Base-by-base conservation (phyloP, 2,797 vertebrate species). In the Malurus leucopterus region DNA sequence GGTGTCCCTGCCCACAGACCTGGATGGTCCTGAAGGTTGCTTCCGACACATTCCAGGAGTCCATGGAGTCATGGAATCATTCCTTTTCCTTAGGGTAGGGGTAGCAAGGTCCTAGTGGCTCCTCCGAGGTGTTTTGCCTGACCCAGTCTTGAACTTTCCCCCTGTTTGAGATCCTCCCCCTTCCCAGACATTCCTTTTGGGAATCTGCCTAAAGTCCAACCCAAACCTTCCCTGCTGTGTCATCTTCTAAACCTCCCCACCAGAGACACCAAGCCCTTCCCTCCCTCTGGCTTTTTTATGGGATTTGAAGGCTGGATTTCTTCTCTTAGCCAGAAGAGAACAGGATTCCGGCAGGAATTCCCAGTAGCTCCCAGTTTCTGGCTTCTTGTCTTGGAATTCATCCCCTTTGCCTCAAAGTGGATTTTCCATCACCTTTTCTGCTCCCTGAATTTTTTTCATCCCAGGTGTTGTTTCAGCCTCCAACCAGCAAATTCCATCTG, bases 321-420 rank as follows among this genome's bases (percentile, higher is more conserved):
- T 29, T 22, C 46, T n/a, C 44, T 55, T 32, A 65, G 59, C 2
- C 4, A 84, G 40, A 77, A 90, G 63, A 11, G 40, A 27, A 3
- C 30, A 18, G 32, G 22, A 76, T 67, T 92, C 36, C 34, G 75
- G 43, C 40, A 55, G n/a, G 13, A n/a, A 75, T 84, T 58, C 24
- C 34, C 9, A 27, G 13, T 6, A 8, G 0, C 23, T 78, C 43
- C n/a, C 38, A 40, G 11, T 26, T 78, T 21, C 11, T 4, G 1
- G 3, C 8, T 86, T 3, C 30, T 72, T 20, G 2, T 18, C 27
- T 53, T 27, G 16, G 62, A 38, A 63, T 32, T n/a, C 19, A 10
- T 5, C 9, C 50, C 11, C 55, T 75, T 46, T 20, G 13, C 8
- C 27, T 27, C 30, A 54, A 3, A 61, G 15, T 24, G 38, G 27